phyloP scores from a whole-genome alignment of 64 coral and sea anemone genomes.

The Actinia tenebrosa region DNA sequence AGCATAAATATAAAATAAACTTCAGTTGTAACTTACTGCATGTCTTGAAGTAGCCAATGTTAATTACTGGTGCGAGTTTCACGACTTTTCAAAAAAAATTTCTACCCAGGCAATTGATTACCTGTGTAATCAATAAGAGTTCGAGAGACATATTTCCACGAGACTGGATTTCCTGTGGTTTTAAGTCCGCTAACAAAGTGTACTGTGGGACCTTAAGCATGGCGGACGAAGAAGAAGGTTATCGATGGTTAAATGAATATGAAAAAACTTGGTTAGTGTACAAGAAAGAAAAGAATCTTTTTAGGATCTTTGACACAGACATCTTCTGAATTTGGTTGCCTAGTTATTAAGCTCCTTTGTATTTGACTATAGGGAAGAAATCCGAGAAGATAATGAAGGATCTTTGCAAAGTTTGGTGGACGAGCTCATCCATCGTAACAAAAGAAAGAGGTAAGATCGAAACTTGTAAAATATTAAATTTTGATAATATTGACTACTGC shows the following conservation, averaged over 20 bases:
- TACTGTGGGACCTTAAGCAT: constrained; percentile 27
- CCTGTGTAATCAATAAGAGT: too few species aligned
- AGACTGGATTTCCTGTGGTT: neutral
- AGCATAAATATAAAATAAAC: too few species aligned
- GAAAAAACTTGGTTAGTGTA: constrained; percentile 85
- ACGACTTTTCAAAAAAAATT: too few species aligned
- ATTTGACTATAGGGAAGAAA: constrained; percentile 67
- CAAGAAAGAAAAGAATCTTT: neutral
- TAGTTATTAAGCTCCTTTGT: neutral
- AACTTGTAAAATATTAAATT: neutral
- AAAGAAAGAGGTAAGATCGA: constrained; percentile 64
- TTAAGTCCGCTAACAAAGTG: neutral
- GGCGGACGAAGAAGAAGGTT: constrained; percentile 95
- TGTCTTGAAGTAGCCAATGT: too few species aligned
- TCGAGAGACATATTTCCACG: too few species aligned
- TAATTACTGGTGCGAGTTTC: too few species aligned
- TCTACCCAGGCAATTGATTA: too few species aligned
- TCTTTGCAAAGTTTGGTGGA: constrained; percentile 85
- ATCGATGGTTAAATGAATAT: constrained; percentile 96
- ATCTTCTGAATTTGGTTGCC: neutral
- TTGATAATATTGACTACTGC: too few species aligned
- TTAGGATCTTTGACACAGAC: neutral
- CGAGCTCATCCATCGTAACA: constrained; percentile 81
- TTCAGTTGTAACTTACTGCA: too few species aligned
- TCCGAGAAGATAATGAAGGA: constrained; percentile 93